Conservation (phyloP, 1,140 invertebrate species). For the Cherax destructor region DNA sequence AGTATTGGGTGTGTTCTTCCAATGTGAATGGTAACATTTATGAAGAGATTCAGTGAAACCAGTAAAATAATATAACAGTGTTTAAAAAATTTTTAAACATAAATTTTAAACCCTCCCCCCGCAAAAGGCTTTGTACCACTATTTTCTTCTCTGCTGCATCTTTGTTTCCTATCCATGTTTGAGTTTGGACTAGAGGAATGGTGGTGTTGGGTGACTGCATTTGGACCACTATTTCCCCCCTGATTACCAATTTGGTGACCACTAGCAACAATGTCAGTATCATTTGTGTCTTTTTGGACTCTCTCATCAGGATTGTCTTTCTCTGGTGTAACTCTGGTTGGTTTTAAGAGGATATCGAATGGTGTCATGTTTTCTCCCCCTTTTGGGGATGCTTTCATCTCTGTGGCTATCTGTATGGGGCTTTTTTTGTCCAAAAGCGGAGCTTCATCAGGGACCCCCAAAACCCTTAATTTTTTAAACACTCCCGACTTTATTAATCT, state of each 20-base stretch:
- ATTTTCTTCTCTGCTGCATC: constrained; percentile 6
- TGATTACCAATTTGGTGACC: background rate
- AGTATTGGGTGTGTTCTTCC: too few species aligned
- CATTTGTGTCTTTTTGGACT: background rate
- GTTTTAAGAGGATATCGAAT: background rate
- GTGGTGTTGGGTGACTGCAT: background rate
- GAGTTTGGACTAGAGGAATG: background rate
- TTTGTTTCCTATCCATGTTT: background rate
- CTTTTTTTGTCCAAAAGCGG: constrained; percentile 4
- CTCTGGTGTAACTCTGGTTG: background rate
- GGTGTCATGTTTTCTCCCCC: constrained; percentile 28
- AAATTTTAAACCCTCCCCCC: background rate
- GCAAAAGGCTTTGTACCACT: background rate
- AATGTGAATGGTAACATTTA: too few species aligned
- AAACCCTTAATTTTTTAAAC: constrained; percentile 36
- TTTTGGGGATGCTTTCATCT: constrained; percentile 15
- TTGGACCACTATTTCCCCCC: background rate
- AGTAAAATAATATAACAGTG: too few species aligned
- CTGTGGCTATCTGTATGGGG: constrained; percentile 8
- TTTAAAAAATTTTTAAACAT: too few species aligned
- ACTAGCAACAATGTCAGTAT: background rate
- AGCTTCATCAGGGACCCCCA: constrained; percentile 31
- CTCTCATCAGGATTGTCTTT: background rate
- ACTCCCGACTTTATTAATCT: constrained; percentile 42
- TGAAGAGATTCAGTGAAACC: too few species aligned